phyloP scores from a whole-genome alignment of 2,888 invertebrate species.

The Mesorhabditis belari region DNA sequence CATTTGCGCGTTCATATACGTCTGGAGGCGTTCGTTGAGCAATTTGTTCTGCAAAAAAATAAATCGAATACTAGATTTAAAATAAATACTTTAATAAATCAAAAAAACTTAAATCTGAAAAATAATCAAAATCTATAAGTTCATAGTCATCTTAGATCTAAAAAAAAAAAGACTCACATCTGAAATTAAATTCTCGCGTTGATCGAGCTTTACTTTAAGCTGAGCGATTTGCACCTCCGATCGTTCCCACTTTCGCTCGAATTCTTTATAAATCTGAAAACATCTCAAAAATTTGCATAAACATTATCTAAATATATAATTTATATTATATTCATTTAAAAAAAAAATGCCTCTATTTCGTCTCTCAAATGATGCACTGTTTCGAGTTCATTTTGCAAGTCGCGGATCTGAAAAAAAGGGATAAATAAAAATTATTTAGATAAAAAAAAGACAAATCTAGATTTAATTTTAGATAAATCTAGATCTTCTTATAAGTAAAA shows the following conservation, averaged over 20 bases:
- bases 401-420: neutral
- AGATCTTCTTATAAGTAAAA: no score
- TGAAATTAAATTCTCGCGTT: neutral
- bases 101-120: neutral
- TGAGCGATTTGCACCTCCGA: neutral
- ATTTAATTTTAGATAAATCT: neutral
- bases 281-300: neutral
- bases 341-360: neutral
- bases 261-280: neutral
- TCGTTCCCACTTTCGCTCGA: neutral
- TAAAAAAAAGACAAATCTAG: neutral
- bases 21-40: neutral
- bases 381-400: neutral
- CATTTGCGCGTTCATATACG: neutral
- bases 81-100: neutral
- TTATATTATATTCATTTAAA: no score
- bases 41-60: neutral
- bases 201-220: neutral
- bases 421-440: neutral
- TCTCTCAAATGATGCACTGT: neutral
- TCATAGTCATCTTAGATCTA: no score
- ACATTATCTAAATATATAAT: neutral
- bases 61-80: neutral
- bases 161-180: neutral
- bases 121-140: neutral